phyloP scores from a whole-genome alignment of 2,888 invertebrate species.

The Morpho helenor region DNA sequence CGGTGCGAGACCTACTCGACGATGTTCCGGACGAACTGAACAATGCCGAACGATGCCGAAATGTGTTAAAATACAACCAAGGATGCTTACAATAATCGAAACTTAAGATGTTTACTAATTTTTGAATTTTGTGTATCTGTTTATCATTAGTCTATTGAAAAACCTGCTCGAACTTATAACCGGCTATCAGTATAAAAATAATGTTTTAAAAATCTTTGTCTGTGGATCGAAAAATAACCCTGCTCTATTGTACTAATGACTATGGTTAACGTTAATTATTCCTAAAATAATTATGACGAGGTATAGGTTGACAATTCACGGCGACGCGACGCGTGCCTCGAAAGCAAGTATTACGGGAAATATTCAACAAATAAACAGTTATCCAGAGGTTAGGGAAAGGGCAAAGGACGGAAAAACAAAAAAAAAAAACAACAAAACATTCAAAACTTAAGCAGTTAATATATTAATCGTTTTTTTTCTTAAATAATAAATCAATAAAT shows the following conservation, averaged over 20 bases:
- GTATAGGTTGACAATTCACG: slow-evolving; percentile 75
- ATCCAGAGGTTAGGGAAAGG: slow-evolving; percentile 58
- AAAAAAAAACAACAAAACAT: slow-evolving; percentile 71
- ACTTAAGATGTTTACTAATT: slow-evolving; percentile 66
- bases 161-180: slow-evolving; percentile 73
- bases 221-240: slow-evolving; percentile 79
- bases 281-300: slow-evolving; percentile 75
- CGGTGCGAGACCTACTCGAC: slow-evolving; percentile 37
- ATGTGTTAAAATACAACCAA: slow-evolving; percentile 56
- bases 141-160: slow-evolving; percentile 60
- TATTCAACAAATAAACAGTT: slow-evolving; percentile 43
- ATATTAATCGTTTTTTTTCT: slow-evolving; percentile 78
- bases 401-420: slow-evolving; percentile 44
- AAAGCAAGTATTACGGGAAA: slow-evolving; percentile 47
- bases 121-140: slow-evolving; percentile 60
- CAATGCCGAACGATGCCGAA: slow-evolving; percentile 67
- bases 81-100: slow-evolving; percentile 64
- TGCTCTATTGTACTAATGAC: slow-evolving; percentile 78
- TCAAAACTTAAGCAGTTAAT: slow-evolving; percentile 79
- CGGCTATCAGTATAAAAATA: slow-evolving; percentile 78
- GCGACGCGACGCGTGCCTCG: slow-evolving; percentile 51
- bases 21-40: slow-evolving; percentile 59
- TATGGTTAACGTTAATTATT: slow-evolving; percentile 77
- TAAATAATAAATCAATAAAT: slow-evolving; percentile 78
- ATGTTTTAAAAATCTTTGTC: slow-evolving; percentile 68